Base-by-base conservation (phyloP, 1,140 invertebrate species). In the Trichonephila clavata region DNA sequence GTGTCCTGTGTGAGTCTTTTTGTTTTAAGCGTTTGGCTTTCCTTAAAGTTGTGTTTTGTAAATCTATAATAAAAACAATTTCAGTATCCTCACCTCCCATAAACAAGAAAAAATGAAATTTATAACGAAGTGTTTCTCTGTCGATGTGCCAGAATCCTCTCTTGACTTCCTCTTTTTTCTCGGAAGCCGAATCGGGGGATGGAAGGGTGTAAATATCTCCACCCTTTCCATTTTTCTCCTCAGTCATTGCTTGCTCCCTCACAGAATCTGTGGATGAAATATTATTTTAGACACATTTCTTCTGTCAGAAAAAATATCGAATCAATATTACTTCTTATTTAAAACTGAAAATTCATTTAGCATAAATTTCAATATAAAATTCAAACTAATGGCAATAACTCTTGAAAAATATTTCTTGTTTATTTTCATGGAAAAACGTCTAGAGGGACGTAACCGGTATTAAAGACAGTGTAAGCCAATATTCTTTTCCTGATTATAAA, bases 31-130 rank as follows among this genome's bases (percentile, higher is more conserved):
- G 18, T 21, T 20, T 6, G 60, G 21, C 16, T 61, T 1, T 10
- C 21, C 21, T 1, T 63, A 63, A 63, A 21, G 20, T 39, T 39
- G 4, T 4, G 2, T 0, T 21, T n/a, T 63, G 21, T 50, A 57
- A 16, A 16, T 39, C 18, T 84, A 43, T 21, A 20, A 43, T 16
- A 24, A 84, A 59, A 84, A 21, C 8, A 60, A 16, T 59, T n/a
- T 6, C 2, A 3, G 3, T 5, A 8, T 61, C n/a, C n/a, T 87
- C 24, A 89, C 87, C 87, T 89, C 65, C 87, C 27, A 89, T 71
- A 21, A 89, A 89, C 43, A 89, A 32, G 65, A 89, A 89, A 32
- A 57, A 89, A 77, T 89, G 87, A 21, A 89, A 4, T n/a, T 89
- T 89, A 21, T 27, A 89, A 10, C 20, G 65, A n/a, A 89, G 2